Evolutionary conservation across 2,113 vertebrate genomes (phyloP), one percentile per base, ranked within the genome.

Genomic region (Triplophysa dalaica): DNA sequence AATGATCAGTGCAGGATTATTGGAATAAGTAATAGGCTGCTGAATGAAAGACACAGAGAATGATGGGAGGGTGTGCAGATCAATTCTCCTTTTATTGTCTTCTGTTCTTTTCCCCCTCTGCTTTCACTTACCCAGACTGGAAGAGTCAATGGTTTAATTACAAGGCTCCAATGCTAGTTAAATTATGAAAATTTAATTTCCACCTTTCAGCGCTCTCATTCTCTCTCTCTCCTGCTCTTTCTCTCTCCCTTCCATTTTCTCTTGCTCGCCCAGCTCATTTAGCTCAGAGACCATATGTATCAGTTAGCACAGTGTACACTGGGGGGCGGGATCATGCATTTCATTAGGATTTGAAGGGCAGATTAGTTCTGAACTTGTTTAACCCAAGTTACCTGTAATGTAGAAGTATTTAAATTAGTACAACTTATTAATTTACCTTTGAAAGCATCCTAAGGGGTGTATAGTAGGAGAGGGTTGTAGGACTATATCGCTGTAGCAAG

Each of bases 81-180:
- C 22, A 64, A 48, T 48, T 73, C 70, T 84, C 65, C 8, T 63
- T 22, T 45, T 60, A 77, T 77, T 72, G 63, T 73, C 22, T 19
- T 67, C 33, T 22, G 11, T 10, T 63, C 11, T 70, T 45, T 17
- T 6, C 26, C 7, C n/a, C 64, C 38, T 48, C 54, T 67, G 65
- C 63, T 19, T 54, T 77, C 58, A 29, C 33, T 43, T 52, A 78
- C 26, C 17, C 63, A 21, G n/a, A 75, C 56, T 75, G 79, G 41
- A 58, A 60, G 68, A 77, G 77, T 82, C 70, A 50, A 74, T 62
- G 69, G 80, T 82, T 82, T 86, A 84, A 86, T 86, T 86, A 82
- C 68, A 58, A 77, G 62, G 68, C 77, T 70, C 66, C 82, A 79
- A 77, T 80, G 62, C 79, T 79, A 74, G 78, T 81, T 82, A 82